phyloP scores from a whole-genome alignment of 2,113 vertebrate species.

The Archilochus colubris region DNA sequence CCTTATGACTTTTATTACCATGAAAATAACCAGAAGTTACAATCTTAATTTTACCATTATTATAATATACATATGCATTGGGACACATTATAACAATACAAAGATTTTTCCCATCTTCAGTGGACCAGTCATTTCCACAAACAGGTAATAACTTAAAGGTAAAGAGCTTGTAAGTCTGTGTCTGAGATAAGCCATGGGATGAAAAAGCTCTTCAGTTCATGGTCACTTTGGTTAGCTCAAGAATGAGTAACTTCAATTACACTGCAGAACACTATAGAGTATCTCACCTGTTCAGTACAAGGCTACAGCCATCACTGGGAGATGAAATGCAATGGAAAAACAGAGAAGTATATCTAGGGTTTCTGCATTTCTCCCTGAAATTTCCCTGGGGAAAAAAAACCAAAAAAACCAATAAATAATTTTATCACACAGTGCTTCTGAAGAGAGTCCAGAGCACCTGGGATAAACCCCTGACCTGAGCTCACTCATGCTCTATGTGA shows the following conservation, averaged over 20 bases:
- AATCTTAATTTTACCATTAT: neutral
- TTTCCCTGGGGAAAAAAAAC: neutral
- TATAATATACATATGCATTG: neutral
- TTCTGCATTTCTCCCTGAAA: neutral
- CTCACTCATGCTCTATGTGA: rapidly evolving
- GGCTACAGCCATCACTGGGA: neutral
- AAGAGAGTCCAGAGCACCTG: rapidly evolving
- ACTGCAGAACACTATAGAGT: neutral
- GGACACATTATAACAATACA: neutral
- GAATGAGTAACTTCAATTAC: neutral
- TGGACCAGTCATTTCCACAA: neutral
- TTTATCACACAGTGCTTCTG: neutral
- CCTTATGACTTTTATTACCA: neutral
- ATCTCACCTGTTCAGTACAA: neutral
- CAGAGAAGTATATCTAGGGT: neutral
- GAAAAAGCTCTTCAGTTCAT: neutral
- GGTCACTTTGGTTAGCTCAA: neutral
- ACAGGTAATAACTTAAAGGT: neutral
- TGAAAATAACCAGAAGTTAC: neutral
- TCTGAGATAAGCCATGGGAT: neutral
- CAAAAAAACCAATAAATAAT: neutral
- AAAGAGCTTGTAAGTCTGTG: neutral
- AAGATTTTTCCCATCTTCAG: neutral
- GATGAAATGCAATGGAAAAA: neutral
- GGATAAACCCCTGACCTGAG: neutral